Conservation (phyloP, 2,113 vertebrate genomes). For the Bufo bufo region DNA sequence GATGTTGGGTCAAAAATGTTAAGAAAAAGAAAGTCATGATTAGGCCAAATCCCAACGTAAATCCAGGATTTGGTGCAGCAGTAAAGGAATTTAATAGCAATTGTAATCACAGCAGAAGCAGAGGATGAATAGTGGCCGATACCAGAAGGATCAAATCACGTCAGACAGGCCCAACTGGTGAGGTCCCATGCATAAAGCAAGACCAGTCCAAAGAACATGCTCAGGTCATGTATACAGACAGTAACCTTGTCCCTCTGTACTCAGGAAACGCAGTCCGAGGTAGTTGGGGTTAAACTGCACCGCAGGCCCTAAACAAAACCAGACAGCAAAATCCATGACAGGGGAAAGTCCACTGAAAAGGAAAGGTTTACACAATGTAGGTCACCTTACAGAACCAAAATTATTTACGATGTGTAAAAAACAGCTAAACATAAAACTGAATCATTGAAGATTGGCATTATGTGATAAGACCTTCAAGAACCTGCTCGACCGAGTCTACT, state of each 20-base stretch:
- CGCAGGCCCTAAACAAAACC: conserved; percentile 73
- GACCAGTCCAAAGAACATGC: background rate
- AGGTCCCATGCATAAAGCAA: background rate
- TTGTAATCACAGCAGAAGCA: background rate
- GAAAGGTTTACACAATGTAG: background rate
- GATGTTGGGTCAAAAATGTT: background rate
- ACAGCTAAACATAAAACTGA: too few species aligned
- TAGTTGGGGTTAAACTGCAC: conserved; percentile 70
- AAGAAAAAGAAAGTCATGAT: background rate
- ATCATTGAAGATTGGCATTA: too few species aligned
- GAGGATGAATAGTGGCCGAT: background rate
- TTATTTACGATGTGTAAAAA: too few species aligned
- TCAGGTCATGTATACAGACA: background rate
- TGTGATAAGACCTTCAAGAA: too few species aligned
- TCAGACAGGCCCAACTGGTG: background rate
- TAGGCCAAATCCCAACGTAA: background rate
- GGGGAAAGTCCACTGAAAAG: background rate
- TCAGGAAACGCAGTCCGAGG: conserved; percentile 72
- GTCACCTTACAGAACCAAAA: too few species aligned
- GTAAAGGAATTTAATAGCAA: background rate
- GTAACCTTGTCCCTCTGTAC: conserved; percentile 75
- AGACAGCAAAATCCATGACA: conserved; percentile 1
- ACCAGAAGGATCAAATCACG: background rate
- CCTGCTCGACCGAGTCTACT: too few species aligned
- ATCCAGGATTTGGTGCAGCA: background rate